phyloP scores from a whole-genome alignment of 2,797 vertebrate genomes.

The Pyrocephalus nanus region DNA sequence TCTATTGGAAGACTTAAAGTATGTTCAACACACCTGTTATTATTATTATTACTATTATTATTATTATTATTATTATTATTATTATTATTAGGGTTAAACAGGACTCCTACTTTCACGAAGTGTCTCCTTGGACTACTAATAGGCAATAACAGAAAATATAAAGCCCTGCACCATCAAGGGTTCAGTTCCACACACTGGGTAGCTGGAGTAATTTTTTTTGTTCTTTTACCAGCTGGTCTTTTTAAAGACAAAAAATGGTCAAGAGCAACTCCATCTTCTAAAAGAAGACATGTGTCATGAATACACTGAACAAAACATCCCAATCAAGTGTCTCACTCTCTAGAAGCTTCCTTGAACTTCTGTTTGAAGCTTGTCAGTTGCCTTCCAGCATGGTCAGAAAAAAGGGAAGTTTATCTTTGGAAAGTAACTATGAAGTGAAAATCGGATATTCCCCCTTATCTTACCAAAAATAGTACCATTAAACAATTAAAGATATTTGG shows the following conservation, averaged over 20 bases:
- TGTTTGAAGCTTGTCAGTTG: neutral
- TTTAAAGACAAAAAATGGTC: neutral
- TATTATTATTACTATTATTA: no score
- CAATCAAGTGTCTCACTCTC: neutral
- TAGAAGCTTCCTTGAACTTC: neutral
- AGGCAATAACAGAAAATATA: neutral
- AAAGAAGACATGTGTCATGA: rapidly evolving
- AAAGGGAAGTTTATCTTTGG: neutral
- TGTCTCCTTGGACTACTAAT: neutral
- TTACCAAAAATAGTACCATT: neutral
- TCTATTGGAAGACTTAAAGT: neutral
- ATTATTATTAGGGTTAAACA: neutral
- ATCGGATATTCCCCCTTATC: neutral
- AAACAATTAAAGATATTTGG: neutral
- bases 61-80: neutral
- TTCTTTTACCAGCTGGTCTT: neutral
- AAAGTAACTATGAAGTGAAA: neutral
- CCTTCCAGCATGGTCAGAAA: neutral
- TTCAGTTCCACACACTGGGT: neutral
- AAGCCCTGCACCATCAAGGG: neutral
- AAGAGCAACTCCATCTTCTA: neutral
- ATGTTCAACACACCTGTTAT: neutral
- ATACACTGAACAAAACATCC: neutral
- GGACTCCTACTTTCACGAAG: neutral
- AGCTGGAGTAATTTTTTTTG: neutral